Base-by-base conservation (phyloP, 2,113 vertebrate species). In the Elanoides forficatus region DNA sequence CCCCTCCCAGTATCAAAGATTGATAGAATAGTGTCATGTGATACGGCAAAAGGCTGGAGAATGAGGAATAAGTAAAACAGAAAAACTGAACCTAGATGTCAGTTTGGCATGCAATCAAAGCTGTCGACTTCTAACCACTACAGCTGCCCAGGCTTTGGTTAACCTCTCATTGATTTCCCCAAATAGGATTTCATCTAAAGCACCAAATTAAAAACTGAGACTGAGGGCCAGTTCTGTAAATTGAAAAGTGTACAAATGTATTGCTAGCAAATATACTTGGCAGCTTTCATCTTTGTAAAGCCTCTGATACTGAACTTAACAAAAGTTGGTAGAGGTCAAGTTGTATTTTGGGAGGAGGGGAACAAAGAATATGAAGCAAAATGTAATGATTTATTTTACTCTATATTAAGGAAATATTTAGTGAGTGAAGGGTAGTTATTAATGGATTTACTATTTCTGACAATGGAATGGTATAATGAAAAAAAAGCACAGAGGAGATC, bases 161-260 rank as follows among this genome's bases (percentile, higher is more conserved):
- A 97, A 93, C 92, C 88, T 96, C 74, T 96, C 89, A 93, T 86
- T 97, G 92, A 98, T 97, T 97, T 95, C 90, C 87, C 81, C 91
- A 95, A 97, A 95, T 16, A 96, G 62, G n/a, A 93, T 97, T 97
- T 97, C 81, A 93, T 94, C 89, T 92, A 92, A 96, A 95, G 83
- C 45, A 90, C 42, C 71, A 96, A 96, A 98, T 97, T 97, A 97
- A 98, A 97, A 97, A 90, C 78, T 80, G 81, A 96, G 89, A 88
- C 75, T 88, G 55, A 94, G 79, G 86, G 78, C 80, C 2, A 5
- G 83, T 86, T 95, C 84, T 96, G 79, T 85, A 93, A 95, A 97
- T 93, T 97, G 97, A 98, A 94, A 97, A 96, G 83, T 50, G 70
- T 92, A 93, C 86, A 97, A 86, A 97, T 91, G 82, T 97, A 95